A percentile compares a stretch with the other conserved stretches of the same genome.
phyloP scores from a whole-genome alignment of 92 coral and sea anemone species.

The Zoanthus gigantus region DNA sequence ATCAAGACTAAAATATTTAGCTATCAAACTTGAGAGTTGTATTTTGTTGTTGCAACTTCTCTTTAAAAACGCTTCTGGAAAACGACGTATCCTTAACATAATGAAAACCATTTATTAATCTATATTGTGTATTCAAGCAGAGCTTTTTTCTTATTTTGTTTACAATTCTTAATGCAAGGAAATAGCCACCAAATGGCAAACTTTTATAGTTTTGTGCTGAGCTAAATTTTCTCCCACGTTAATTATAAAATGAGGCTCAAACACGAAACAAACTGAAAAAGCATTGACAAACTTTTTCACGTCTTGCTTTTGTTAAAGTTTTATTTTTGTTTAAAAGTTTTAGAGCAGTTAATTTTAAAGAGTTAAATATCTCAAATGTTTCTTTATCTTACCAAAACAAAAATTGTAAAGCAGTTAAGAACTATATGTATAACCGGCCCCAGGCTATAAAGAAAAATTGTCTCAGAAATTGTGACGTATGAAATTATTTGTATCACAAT shows the following conservation, averaged over 20 bases:
- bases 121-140: background rate
- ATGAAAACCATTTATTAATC: background rate
- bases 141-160: background rate
- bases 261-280: background rate
- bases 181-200: background rate
- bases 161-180: background rate
- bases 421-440: too few relatives aligned
- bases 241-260: background rate
- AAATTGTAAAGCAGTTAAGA: too few relatives aligned
- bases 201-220: background rate
- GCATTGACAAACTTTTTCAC: background rate
- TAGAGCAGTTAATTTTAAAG: background rate
- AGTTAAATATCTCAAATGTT: background rate
- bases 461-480: too few relatives aligned
- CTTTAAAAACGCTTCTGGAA: background rate
- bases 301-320: background rate
- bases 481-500: too few relatives aligned
- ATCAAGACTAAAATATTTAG: background rate
- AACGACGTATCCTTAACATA: background rate
- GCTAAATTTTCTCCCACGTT: background rate
- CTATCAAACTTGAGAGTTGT: background rate
- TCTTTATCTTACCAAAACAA: too few relatives aligned
- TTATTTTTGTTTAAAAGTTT: background rate
- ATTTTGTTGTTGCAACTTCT: background rate
- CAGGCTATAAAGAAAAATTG: too few relatives aligned